Conservation (phyloP, 2,888 invertebrate species). For the Tetranychus truncatus region DNA sequence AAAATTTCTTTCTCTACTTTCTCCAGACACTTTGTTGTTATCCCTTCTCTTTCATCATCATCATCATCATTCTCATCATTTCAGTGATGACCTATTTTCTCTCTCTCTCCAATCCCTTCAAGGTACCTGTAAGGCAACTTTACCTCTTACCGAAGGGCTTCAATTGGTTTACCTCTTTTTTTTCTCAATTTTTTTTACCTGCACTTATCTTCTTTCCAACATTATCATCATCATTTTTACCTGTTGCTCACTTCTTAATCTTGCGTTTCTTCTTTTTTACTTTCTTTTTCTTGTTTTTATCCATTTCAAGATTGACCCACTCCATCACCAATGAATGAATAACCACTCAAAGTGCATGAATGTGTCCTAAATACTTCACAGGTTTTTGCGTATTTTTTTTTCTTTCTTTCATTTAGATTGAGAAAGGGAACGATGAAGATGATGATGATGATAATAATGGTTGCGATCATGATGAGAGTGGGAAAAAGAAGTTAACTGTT, state of each 20-base stretch:
- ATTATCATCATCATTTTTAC: background rate
- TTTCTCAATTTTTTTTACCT: background rate
- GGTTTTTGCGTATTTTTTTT: background rate
- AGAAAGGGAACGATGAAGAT: background rate
- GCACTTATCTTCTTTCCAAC: background rate
- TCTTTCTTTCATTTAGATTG: background rate
- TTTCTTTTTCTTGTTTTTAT: background rate
- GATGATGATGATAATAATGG: background rate
- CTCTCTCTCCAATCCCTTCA: conserved; percentile 1
- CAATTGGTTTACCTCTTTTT: background rate
- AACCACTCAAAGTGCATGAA: background rate
- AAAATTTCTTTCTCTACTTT: background rate
- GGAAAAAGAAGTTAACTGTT: background rate
- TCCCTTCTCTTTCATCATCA: background rate
- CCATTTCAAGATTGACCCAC: background rate
- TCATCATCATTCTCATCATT: background rate
- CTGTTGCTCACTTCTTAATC: background rate
- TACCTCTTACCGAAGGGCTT: conserved; percentile 2
- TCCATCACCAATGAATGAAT: background rate
- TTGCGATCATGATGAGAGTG: background rate
- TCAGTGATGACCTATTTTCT: background rate
- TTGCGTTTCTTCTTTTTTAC: background rate
- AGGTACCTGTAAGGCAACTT: background rate
- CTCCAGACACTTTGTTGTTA: background rate
- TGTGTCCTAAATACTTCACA: background rate